Evolutionary conservation across 2,113 vertebrate species (phyloP), one percentile per base, ranked within the genome.

Genomic region (Clarias gariepinus): DNA sequence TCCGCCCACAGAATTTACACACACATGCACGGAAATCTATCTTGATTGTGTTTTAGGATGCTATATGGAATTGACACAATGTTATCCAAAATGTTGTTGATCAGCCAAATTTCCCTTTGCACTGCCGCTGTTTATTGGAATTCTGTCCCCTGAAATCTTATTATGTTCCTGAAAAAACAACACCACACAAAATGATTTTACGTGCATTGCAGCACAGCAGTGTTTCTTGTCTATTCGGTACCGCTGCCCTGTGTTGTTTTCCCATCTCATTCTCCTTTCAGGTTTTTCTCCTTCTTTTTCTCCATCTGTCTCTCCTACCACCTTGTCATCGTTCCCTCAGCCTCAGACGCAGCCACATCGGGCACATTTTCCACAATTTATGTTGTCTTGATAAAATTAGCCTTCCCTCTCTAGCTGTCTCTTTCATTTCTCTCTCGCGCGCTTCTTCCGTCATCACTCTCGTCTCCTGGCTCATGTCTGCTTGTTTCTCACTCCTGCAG

Each of bases 321-420:
- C 28, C 10, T 18, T 89, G 52, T 82, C 85, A 64, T 89, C 76
- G 85, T 84, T 81, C 73, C 57, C 76, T 23, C 63, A 36, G 41
- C 60, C 57, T 68, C 86, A 66, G 36, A 76, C 81, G 63, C 76
- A n/a, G 76, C 61, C 84, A 81, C 74, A 78, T 52, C 30, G 36
- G 71, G 80, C 83, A 81, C 69, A 25, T 84, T 89, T 88, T 88
- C 85, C 71, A 81, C 58, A 91, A 88, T 87, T 88, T 86, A 86
- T 92, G 91, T 91, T 93, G 90, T 88, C 92, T 93, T 92, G 90
- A 86, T 86, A 63, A 92, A 92, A 93, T 92, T 80, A 85, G 87
- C 77, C 68, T 53, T 82, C 85, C 88, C 81, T 84, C 80, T 47
- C 52, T 79, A 68, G 33, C 64, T 58, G 57, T 76, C 69, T 9